Evolutionary conservation across 2,113 vertebrate species (phyloP), one percentile per base, ranked within the genome.

Genomic region (Anolis carolinensis): DNA sequence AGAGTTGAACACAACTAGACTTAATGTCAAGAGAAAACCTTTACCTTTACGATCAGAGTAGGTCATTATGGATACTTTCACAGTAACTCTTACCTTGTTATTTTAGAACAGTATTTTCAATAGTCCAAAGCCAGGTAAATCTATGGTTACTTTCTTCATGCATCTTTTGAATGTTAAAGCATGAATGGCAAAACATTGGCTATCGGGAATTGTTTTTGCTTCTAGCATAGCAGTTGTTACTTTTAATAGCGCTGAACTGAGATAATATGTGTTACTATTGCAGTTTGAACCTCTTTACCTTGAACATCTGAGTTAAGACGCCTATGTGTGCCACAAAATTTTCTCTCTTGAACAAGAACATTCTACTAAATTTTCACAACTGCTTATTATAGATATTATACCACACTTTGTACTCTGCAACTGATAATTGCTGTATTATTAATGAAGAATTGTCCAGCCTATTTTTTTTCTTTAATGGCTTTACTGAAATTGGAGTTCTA

Each of bases 61-160:
- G 67, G 10, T 85, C 25, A 48, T 13, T 87, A n/a, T 32, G 83
- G 34, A 59, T 81, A 65, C 1, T 18, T 70, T 91, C 86, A n/a
- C 83, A 68, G 39, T 90, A 78, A 55, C 7, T 1, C 16, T 91
- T 91, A 25, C 30, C 77, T 90, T 70, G 79, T 67, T 71, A 80
- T 83, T 78, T 1, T 50, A 25, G 79, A 76, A 11, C 18, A 32
- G 7, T 84, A 20, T 83, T 87, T 90, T 90, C 88, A 8, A 5
- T 75, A 65, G 39, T 72, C 13, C 77, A 0, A 80, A 0, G 4
- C 3, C 63, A 27, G 63, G 21, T 59, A 59, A 27, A 65, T 65
- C 63, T 65, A 65, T 65, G 63, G 23, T 79, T 81, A 62, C 36
- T 21, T 73, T 91, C 13, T 27, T 7, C 44, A 50, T 55, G 1